These are phyloP conservation scores for Mesaphorura yosii DNA, from an alignment of 1,140 invertebrate species.

Conservation along the genomic window DNA sequence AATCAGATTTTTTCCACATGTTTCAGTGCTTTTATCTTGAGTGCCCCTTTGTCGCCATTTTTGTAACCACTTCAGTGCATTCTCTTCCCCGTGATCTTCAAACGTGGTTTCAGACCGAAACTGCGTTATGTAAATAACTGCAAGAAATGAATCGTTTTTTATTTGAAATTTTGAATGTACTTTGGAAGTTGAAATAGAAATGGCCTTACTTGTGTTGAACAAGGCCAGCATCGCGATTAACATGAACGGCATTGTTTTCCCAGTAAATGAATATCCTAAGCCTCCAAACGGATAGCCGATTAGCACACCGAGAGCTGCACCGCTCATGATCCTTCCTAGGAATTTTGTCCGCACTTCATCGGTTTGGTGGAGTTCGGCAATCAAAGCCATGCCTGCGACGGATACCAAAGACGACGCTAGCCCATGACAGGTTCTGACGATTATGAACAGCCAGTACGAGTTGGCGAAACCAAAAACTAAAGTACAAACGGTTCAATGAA, in stretches of 20 bases:
- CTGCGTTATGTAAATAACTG: too few species aligned
- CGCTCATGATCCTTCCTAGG: constrained; percentile 67
- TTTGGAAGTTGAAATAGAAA: neutral
- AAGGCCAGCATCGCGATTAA: constrained; percentile 51
- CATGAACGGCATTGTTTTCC: constrained; percentile 60
- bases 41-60: too few species aligned
- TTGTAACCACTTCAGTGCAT: too few species aligned
- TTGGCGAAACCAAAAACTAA: constrained; percentile 70
- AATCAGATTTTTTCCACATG: neutral
- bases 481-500: constrained; percentile 14
- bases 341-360: constrained; percentile 51
- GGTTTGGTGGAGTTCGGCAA: constrained; percentile 44
- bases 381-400: constrained; percentile 46
- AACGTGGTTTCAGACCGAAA: too few species aligned
- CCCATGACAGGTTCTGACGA: constrained; percentile 74
- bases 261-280: constrained; percentile 58
- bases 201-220: constrained; percentile 38
- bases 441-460: constrained; percentile 57
- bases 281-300: constrained; percentile 67
- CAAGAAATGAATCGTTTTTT: too few species aligned
- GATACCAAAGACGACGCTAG: constrained; percentile 69
- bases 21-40: too few species aligned
- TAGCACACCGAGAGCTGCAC: constrained; percentile 63
- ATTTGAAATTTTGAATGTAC: neutral
- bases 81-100: too few species aligned